Evolutionary conservation across 1,140 invertebrate species (phyloP).

Genomic region (Bombus superbus): DNA sequence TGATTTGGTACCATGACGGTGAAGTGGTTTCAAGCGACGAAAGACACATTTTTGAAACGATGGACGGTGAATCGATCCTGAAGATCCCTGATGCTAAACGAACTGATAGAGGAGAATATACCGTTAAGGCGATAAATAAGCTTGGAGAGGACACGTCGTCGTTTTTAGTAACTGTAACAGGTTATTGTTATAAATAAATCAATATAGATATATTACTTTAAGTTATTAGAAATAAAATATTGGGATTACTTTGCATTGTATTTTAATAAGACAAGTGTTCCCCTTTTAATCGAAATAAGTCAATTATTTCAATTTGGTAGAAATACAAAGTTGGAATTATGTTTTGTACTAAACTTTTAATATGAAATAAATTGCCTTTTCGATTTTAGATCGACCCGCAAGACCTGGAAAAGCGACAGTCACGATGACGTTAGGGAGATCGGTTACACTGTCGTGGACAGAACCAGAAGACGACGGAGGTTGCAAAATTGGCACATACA

Average conservation of each 20-base stretch:
- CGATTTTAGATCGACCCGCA: slow-evolving; percentile 88
- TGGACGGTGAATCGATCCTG: slow-evolving; percentile 88
- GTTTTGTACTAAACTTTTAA: not conserved
- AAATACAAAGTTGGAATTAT: not conserved
- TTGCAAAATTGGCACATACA: slow-evolving; percentile 95
- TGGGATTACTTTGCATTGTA: not conserved
- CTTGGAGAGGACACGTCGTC: slow-evolving; percentile 91
- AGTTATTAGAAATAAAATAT: not conserved
- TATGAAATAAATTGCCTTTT: not conserved
- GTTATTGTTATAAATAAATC: slow-evolving; percentile 76
- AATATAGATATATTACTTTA: too few relatives aligned
- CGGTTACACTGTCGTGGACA: slow-evolving; percentile 94
- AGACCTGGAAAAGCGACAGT: slow-evolving; percentile 92
- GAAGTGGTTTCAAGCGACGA: slow-evolving; percentile 86
- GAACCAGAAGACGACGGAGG: slow-evolving; percentile 96
- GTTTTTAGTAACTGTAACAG: slow-evolving; percentile 93
- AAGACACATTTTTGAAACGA: slow-evolving; percentile 87
- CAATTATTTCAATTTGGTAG: not conserved
- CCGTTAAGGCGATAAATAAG: slow-evolving; percentile 90
- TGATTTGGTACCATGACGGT: slow-evolving; percentile 94
- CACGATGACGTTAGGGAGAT: slow-evolving; percentile 88
- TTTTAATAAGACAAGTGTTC: too few relatives aligned
- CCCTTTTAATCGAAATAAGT: not conserved
- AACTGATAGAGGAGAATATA: slow-evolving; percentile 93
- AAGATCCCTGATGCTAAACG: slow-evolving; percentile 89